Evolutionary conservation across 1,140 invertebrate species (phyloP).

Genomic region (Sycobia sp.): DNA sequence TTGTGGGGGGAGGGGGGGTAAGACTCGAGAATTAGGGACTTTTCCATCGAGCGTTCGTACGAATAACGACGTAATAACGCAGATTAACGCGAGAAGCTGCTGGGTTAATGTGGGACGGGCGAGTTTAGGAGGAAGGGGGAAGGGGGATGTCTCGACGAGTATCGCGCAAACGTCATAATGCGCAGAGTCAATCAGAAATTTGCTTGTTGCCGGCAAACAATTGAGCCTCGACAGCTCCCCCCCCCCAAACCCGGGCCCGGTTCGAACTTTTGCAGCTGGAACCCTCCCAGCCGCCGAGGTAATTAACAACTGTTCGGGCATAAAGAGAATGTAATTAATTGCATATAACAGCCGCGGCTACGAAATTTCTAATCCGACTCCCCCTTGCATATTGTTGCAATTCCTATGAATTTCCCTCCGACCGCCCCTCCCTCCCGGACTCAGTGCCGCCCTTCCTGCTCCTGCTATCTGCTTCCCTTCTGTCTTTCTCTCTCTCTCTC

Average conservation of each 20-base stretch:
- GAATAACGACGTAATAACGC: too few relatives aligned
- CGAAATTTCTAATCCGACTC: constrained; percentile 46
- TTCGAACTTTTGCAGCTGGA: constrained; percentile 35
- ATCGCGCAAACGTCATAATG: too few relatives aligned
- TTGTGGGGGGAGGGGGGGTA: too few relatives aligned
- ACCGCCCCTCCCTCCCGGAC: neutral
- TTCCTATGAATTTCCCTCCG: constrained; percentile 17
- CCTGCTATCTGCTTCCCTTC: neutral
- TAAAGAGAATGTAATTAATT: constrained; percentile 52
- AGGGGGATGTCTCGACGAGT: too few relatives aligned
- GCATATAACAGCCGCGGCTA: constrained; percentile 41
- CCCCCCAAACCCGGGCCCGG: too few relatives aligned
- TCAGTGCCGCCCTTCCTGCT: neutral
- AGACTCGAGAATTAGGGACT: too few relatives aligned
- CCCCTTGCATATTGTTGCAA: constrained; percentile 50
- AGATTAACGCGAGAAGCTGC: too few relatives aligned
- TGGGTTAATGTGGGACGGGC: too few relatives aligned
- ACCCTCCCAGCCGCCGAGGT: constrained; percentile 39
- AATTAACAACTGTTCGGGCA: constrained; percentile 45
- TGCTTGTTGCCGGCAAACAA: neutral
- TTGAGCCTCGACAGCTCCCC: neutral
- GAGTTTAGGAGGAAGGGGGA: too few relatives aligned
- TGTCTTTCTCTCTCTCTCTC: neutral
- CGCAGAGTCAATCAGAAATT: neutral
- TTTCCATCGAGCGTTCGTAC: too few relatives aligned